Conservation (phyloP, 2,888 invertebrate genomes). For the Caradrina kadenii region DNA sequence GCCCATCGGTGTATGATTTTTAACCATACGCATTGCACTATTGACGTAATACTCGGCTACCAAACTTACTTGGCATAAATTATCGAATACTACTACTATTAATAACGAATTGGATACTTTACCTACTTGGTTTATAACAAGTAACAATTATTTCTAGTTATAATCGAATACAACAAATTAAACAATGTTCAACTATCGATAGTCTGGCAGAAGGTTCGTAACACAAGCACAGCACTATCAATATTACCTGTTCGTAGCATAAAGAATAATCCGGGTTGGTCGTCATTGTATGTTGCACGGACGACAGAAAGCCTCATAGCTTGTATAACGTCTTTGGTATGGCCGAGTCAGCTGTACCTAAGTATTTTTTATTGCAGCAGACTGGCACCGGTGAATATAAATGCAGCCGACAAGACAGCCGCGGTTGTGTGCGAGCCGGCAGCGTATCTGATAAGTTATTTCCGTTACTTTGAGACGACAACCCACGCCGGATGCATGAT, state of each 20-base stretch:
- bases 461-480: conserved; percentile 81
- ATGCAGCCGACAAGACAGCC: conserved; percentile 63
- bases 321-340: conserved; percentile 76
- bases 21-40: too few species aligned
- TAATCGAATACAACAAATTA: neutral
- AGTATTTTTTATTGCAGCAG: conserved; percentile 69
- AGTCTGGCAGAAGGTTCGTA: conserved; percentile 30
- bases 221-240: conserved; percentile 71
- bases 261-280: conserved; percentile 85
- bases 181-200: conserved; percentile 54
- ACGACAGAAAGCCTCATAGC: conserved; percentile 81
- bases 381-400: conserved; percentile 67
- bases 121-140: too few species aligned
- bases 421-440: conserved; percentile 63
- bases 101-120: too few species aligned
- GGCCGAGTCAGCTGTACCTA: conserved; percentile 73
- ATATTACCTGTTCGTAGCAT: conserved; percentile 86
- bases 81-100: too few species aligned
- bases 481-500: conserved; percentile 69
- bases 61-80: too few species aligned
- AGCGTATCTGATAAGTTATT: conserved; percentile 86
- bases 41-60: too few species aligned
- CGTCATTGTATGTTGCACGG: conserved; percentile 82
- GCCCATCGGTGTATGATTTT: too few species aligned
- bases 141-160: too few species aligned